A percentile compares a stretch with the other conserved stretches of the same genome.
Evolutionary conservation across 2,113 vertebrate species (phyloP).

Genomic region (Stegostoma tigrinum): DNA sequence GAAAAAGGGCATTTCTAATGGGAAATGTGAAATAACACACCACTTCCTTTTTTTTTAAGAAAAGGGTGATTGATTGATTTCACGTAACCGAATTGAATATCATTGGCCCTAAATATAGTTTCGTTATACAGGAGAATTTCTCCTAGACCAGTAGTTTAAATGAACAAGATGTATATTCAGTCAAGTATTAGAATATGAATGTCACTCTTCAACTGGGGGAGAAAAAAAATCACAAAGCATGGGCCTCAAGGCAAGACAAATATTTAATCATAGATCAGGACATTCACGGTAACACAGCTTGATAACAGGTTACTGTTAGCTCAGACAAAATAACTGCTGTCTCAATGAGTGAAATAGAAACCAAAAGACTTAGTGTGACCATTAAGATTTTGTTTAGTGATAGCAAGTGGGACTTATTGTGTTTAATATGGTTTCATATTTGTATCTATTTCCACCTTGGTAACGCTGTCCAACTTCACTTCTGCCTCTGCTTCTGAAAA

Average conservation of each 20-base stretch:
- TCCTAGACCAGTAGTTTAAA: background rate
- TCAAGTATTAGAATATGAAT: background rate
- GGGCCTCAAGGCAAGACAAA: background rate
- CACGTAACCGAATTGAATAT: background rate
- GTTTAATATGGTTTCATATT: background rate
- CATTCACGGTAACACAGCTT: background rate
- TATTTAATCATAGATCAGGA: slow-evolving; percentile 17
- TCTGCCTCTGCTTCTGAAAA: background rate
- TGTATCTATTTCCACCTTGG: background rate
- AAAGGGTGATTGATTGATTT: background rate
- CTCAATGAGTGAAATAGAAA: background rate
- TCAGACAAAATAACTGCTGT: background rate
- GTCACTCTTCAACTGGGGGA: background rate
- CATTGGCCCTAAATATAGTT: slow-evolving; percentile 15
- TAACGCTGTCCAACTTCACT: background rate
- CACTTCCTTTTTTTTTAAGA: background rate
- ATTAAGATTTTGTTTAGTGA: background rate
- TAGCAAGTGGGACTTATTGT: background rate
- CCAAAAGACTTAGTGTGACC: background rate
- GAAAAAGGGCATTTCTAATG: background rate
- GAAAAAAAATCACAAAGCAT: background rate
- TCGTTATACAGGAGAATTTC: background rate
- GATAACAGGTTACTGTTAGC: background rate
- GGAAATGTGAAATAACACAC: background rate
- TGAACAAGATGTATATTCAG: background rate